Base-by-base conservation (phyloP, 1,140 invertebrate genomes). In the Caenorhabditis brenneri region DNA sequence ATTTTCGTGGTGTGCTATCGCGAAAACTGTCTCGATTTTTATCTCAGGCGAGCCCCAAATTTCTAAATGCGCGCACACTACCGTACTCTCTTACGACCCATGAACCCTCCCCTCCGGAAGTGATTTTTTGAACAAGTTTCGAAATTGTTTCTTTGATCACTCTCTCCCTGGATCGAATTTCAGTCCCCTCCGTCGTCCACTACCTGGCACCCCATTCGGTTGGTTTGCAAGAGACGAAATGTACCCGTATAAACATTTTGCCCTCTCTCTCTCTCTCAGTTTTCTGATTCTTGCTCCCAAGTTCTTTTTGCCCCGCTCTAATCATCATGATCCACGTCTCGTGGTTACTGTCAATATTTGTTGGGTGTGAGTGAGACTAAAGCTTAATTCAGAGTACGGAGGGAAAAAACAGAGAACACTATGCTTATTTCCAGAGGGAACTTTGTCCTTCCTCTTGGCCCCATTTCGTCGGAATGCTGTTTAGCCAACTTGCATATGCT, bases 241-340 rank as follows among this genome's bases (percentile, higher is more conserved):
- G 58, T 36, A 19, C 4, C 16, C 33, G 15, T 16, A 74, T 74
- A 74, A 74, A 74, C 65, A 74, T 74, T 74, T 74, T 74, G 33
- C 36, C 2, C 65, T 39, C 33, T 24, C 24, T 16, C 6, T 19
- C 27, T 27, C n/a, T n/a, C n/a, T n/a, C n/a, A n/a, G n/a, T 27
- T 24, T 27, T 10, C 4, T 27, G 53, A 27, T 58, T 58, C 27
- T 58, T 58, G 53, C 53, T 58, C 53, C 53, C 7, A 24, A 27
- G n/a, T n/a, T 19, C 48, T 51, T 15, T 51, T 51, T 22, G 6
- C 6, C 5, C 22, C 49, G 6, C 4, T 4, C 49, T 42, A 42
- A 42, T 42, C 39, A 42, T 42, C 12, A 42, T 42, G 5, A 6
- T 42, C 39, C 48, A 3, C 3, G 12, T n/a, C 48, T 15, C n/a